phyloP scores from a whole-genome alignment of 2,797 vertebrate genomes.

The Mustela erminea region DNA sequence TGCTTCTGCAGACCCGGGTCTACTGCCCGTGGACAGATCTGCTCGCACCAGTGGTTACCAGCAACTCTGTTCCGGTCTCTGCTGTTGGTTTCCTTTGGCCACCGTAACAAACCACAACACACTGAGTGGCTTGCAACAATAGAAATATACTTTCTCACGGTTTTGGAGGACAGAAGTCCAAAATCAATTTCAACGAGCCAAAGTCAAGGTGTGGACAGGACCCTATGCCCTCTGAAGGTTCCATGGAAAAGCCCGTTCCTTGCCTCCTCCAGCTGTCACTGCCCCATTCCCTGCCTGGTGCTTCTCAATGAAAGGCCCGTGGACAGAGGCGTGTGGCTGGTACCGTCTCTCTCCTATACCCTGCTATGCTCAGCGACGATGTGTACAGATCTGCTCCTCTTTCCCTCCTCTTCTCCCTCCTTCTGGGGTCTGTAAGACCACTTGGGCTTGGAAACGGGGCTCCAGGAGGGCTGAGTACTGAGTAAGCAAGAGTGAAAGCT shows the following conservation, averaged over 20 bases:
- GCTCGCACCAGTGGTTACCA: too few relatives aligned
- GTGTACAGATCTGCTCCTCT: not conserved
- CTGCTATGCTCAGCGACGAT: fast-evolving
- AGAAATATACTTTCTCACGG: not conserved
- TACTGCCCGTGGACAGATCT: not conserved
- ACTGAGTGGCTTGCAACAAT: too few relatives aligned
- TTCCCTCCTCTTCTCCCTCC: not conserved
- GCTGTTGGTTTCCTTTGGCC: not conserved
- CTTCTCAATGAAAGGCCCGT: too few relatives aligned
- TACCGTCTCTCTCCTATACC: too few relatives aligned
- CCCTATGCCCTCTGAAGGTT: fast-evolving
- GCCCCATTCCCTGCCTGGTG: too few relatives aligned
- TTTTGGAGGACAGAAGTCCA: not conserved
- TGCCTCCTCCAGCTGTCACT: too few relatives aligned
- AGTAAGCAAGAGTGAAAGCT: not conserved
- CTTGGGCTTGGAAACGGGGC: not conserved
- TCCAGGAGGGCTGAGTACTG: not conserved
- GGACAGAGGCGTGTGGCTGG: too few relatives aligned
- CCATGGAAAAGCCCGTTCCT: too few relatives aligned
- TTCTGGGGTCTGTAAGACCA: not conserved
- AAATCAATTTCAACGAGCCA: not conserved
- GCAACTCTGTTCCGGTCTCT: fast-evolving
- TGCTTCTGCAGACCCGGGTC: not conserved
- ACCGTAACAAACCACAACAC: not conserved
- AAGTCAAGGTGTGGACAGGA: not conserved